Base-by-base conservation (phyloP, 2,797 vertebrate genomes). In the Aldrovandia affinis region DNA sequence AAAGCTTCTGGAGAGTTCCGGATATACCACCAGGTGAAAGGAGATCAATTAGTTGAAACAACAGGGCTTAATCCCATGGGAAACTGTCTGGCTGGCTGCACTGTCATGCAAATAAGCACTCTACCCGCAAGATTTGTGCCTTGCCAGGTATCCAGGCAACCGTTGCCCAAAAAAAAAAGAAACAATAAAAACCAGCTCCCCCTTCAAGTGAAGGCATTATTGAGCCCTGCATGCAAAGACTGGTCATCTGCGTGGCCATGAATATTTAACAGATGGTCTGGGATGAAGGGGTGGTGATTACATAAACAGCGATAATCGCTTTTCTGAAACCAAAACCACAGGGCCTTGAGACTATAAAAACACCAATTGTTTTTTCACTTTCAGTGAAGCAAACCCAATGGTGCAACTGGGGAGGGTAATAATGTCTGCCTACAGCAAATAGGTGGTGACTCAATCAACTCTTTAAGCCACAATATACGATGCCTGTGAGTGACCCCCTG, bases 111-210 rank as follows among this genome's bases (percentile, higher is more conserved):
- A 94, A 94, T 90, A 83, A 50, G 78, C 50, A 83, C 89, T 91
- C 92, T 91, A 50, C 57, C 3, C 36, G 85, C 80, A 89, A 85
- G 81, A 81, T 88, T 50, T 5, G 47, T 14, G 59, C 28, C 59
- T 63, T 33, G 82, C 90, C 83, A 84, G 50, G 94, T 93, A 86
- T 88, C 94, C 89, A 79, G 89, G 94, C 92, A 95, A 95, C 94
- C 33, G 80, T 28, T 77, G 20, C 59, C 52, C 59, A 47, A 44
- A 54, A 83, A 85, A 84, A 83, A 78, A 83, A 57, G 9, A 63
- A 68, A 78, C 18, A 54, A 28, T 73, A 50, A 61, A 83, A 33
- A 82, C 89, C 54, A 73, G 75, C 55, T 68, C 84, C 86, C 59
- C 82, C 85, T 86, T 61, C 80, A 85, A 84, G 78, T 84, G 59